Evolutionary conservation across 1,140 invertebrate genomes (phyloP), one percentile per base, ranked within the genome.

Genomic region (Atopsyche davidsoni): DNA sequence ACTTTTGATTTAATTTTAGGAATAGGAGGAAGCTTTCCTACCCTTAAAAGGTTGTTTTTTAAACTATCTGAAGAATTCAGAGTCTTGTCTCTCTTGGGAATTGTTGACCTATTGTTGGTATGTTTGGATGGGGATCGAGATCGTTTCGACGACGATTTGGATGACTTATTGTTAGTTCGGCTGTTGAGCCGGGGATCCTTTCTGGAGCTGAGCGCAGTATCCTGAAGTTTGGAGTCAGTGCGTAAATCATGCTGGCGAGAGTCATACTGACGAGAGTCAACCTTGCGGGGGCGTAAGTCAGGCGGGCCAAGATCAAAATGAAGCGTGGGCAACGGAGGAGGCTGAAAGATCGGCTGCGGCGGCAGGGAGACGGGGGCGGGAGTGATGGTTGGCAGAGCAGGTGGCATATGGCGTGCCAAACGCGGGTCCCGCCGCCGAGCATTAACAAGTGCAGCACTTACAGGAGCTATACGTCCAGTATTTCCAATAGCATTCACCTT

Each of bases 401-500:
- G 16, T 63, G 64, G 44, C 67, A 56, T 45, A 60, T 76, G 69
- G 2, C 69, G 64, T 46, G 79, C 65, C 25, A 83, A 59, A 21
- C 80, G 74, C 9, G 81, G 80, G 72, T 83, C 81, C 9, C 81
- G 68, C 16, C 64, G 70, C 4, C 72, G 70, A 9, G 73, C 73
- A 0, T 69, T 75, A 2, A 80, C 64, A 32, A 82, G 64, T 13
- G 78, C 75, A 17, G 75, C 75, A 65, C 78, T 84, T 6, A 80
- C 81, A 18, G 83, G 83, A 40, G 81, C 75, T 47, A 85, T 83
- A 54, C 79, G 75, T 2, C 75, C 67, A 17, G 14, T 50, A 19
- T n/a, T n/a, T n/a, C n/a, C n/a, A n/a, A n/a, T n/a, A n/a, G n/a
- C n/a, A n/a, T 14, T 9, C 10, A 16, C 16, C 39, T 49, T 19